phyloP scores from a whole-genome alignment of 1,140 invertebrate species.

The Rhopalosiphum maidis region DNA sequence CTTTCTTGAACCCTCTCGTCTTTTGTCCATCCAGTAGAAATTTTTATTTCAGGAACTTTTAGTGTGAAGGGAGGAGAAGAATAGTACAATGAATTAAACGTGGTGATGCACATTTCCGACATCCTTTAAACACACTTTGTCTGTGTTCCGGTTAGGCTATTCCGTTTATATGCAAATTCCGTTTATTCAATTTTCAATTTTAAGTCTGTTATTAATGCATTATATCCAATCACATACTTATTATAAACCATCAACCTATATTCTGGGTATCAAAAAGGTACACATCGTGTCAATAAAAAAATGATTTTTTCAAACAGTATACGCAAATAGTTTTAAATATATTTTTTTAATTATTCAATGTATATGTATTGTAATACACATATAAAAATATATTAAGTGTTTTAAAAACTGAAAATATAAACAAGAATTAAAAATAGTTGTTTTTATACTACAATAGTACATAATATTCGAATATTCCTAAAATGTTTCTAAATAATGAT shows the following conservation, averaged over 20 bases:
- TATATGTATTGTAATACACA: no score
- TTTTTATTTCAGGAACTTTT: neutral
- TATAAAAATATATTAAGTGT: neutral
- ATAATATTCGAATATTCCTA: neutral
- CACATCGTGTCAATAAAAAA: neutral
- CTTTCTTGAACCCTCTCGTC: neutral
- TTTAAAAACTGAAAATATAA: neutral
- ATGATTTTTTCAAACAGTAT: no score
- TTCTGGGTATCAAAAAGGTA: neutral
- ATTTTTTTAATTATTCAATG: no score
- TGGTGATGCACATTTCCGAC: neutral
- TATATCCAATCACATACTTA: neutral
- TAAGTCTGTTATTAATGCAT: neutral
- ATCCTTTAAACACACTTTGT: neutral
- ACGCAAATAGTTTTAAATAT: no score
- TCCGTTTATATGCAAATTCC: conserved; percentile 4
- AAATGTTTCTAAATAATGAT: neutral
- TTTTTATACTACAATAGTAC: neutral
- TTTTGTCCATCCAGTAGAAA: neutral
- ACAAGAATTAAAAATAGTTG: neutral
- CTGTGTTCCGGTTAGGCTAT: neutral
- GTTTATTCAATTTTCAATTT: conserved; percentile 35
- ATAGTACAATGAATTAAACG: neutral
- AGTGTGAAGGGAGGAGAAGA: neutral
- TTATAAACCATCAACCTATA: neutral